Conservation (phyloP, 2,113 vertebrate species). For the Tachycineta bicolor region DNA sequence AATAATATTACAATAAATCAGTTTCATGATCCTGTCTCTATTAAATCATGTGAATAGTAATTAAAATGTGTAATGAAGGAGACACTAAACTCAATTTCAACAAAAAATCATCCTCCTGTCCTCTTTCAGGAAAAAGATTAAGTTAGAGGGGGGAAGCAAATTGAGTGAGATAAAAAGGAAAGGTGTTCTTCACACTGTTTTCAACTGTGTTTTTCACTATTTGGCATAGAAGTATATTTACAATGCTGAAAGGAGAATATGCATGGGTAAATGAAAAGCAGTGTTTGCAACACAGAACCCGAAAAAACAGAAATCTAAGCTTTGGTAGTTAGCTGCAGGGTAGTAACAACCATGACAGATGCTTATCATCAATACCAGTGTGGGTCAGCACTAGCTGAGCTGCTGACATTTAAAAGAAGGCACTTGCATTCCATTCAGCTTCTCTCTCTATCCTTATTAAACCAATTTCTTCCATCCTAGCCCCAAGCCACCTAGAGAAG, state of each 20-base stretch:
- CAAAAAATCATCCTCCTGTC: constrained; percentile 33
- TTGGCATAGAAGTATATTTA: background rate
- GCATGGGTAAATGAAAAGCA: background rate
- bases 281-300: background rate
- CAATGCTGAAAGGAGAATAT: background rate
- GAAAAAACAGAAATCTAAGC: background rate
- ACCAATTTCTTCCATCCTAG: background rate
- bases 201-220: background rate
- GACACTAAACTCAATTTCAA: constrained; percentile 17
- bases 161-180: background rate
- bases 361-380: background rate
- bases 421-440: background rate
- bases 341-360: background rate
- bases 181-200: background rate
- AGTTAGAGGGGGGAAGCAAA: background rate
- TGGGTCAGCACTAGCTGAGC: background rate
- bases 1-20: constrained; percentile 45
- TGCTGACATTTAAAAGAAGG: background rate
- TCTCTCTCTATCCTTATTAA: background rate
- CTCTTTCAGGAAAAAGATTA: background rate
- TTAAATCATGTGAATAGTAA: constrained; percentile 55
- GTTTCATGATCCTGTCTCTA: constrained; percentile 21
- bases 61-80: constrained; percentile 51
- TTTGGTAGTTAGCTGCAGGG: background rate
- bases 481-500: background rate